These are phyloP conservation scores for Suricata suricatta DNA, from an alignment of 2,113 vertebrate species.

Conservation along the genomic window DNA sequence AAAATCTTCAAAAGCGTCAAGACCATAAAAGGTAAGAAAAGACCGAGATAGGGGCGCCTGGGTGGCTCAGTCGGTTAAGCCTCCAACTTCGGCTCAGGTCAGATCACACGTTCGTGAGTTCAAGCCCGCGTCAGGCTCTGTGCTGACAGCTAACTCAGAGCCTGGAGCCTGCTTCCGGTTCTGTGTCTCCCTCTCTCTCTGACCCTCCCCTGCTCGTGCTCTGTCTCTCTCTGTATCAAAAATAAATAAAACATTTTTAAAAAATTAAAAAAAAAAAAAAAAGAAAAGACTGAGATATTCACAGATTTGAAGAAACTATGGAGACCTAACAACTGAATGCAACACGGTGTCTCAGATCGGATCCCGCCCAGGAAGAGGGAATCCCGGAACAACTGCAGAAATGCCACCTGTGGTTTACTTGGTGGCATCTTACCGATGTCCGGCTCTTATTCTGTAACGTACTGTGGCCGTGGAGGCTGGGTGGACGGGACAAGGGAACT, in stretches of 20 bases:
- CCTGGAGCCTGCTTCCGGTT: no score
- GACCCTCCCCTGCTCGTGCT: no score
- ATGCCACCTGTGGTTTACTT: no score
- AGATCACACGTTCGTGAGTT: no score
- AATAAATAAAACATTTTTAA: no score
- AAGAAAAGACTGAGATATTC: neutral
- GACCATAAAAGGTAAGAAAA: neutral
- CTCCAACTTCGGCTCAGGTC: no score
- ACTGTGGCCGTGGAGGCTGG: rapidly evolving
- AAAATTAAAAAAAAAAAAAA: no score
- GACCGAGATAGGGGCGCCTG: neutral
- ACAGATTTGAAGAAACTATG: neutral
- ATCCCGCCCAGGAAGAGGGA: neutral
- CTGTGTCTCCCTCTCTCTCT: no score
- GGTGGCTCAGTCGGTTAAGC: no score
- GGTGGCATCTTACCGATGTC: rapidly evolving
- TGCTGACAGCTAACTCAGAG: no score
- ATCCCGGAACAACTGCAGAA: neutral
- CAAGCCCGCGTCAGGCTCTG: no score
- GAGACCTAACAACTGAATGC: neutral
- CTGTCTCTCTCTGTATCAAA: no score
- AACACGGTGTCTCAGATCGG: neutral
- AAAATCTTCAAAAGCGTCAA: neutral
- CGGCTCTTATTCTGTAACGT: neutral
- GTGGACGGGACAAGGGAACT: neutral